Percentiles rank a stretch among this genome's conserved stretches.
These are phyloP conservation scores for Chroicocephalus ridibundus DNA, from an alignment of 2,113 vertebrate genomes.

Conservation along the genomic window DNA sequence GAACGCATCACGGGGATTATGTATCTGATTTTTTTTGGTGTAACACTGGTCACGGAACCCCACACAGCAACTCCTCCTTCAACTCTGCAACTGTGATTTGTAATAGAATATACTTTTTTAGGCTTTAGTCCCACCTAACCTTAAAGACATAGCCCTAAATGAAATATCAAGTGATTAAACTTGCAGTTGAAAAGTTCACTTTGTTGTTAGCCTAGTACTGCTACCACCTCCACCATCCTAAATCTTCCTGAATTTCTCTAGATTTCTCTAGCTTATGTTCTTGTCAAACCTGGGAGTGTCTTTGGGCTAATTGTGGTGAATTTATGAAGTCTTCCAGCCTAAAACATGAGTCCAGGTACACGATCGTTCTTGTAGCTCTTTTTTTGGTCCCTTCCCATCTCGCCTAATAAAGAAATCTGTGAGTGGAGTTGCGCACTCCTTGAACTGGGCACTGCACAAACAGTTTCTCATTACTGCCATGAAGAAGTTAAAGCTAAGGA, in stretches of 20 bases:
- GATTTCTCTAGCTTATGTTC: background rate
- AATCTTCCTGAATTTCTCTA: background rate
- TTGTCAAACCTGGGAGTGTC: background rate
- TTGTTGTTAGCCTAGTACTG: background rate
- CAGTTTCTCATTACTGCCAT: background rate
- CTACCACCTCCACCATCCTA: background rate
- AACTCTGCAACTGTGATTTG: background rate
- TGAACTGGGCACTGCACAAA: background rate
- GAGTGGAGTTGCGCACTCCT: background rate
- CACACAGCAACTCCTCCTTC: background rate
- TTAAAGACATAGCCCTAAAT: background rate
- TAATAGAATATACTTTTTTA: background rate
- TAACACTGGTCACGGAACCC: background rate
- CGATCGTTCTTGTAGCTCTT: background rate
- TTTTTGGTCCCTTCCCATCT: background rate
- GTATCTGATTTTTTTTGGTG: background rate
- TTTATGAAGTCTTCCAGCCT: background rate
- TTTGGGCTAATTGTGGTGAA: background rate
- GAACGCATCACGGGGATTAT: rapidly evolving
- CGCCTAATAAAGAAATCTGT: background rate
- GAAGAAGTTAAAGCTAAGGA: background rate
- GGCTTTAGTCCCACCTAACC: background rate
- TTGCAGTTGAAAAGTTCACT: background rate
- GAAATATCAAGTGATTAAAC: background rate
- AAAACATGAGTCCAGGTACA: background rate